Evolutionary conservation across 2,888 invertebrate species (phyloP), one percentile per base, ranked within the genome.

Genomic region (Cantharis rustica): DNA sequence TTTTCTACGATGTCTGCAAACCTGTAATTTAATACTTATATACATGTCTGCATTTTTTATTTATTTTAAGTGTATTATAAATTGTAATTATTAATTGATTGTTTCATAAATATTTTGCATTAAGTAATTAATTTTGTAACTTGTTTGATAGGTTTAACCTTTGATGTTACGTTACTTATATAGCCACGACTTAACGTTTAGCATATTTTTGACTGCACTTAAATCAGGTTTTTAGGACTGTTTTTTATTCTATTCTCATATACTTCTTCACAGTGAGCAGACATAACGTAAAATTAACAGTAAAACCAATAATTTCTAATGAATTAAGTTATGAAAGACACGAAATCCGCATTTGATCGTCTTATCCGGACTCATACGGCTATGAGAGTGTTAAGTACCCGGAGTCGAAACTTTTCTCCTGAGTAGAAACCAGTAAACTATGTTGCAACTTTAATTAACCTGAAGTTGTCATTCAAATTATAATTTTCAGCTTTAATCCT

Each of bases 1-100:
- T 72, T 72, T 72, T 66, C 64, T 64, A 15, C 72, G 64, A 47
- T 31, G 16, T 20, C 31, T 16, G 31, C 16, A 72, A 62, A 64
- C 72, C 66, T 66, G 64, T 66, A 72, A 72, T 72, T 72, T 72
- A 47, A 26, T 72, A 64, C 17, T 27, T 64, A 20, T 31, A 47
- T 16, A 17, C 66, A 31, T 66, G 72, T 72, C 72, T 31, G 72
- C 64, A 62, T 72, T 27, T 26, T 72, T 72, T 66, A 66, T 11
- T 15, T 66, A 66, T 64, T 47, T 64, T 16, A 61, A 20, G 72
- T 16, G 71, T 66, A 66, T 72, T 72, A 72, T 72, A 66, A 72
- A 72, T 66, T 47, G 47, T 47, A 66, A 20, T 66, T 66, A 20
- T 20, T n/a, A n/a, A 66, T 66, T 16, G 17, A 66, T 66, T 66